phyloP scores from a whole-genome alignment of 2,113 vertebrate genomes.

The Odontesthes bonariensis region DNA sequence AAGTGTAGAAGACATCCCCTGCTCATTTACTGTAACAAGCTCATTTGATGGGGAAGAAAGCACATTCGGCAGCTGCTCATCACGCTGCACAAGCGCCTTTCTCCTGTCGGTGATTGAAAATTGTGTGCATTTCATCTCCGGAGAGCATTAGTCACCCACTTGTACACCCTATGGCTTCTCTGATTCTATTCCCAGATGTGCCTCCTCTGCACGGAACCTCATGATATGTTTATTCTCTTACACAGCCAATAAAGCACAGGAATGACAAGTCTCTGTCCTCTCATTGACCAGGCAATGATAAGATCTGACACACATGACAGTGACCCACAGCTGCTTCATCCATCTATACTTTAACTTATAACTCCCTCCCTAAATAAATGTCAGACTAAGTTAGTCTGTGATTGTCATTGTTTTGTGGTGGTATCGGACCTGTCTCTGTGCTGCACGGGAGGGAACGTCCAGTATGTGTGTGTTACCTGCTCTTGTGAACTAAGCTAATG shows the following conservation, averaged over 20 bases:
- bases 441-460: constrained; percentile 55
- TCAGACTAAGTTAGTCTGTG: constrained; percentile 21
- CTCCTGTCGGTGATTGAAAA: constrained; percentile 17
- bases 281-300: not conserved
- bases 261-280: not conserved
- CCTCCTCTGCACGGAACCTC: not conserved
- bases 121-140: constrained; percentile 7
- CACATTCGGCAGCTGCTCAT: constrained; percentile 26
- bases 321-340: not conserved
- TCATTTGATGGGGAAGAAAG: constrained; percentile 26
- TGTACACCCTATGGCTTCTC: constrained; percentile 15
- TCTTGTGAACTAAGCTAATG: constrained; percentile 24
- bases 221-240: constrained; percentile 3
- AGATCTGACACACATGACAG: not conserved
- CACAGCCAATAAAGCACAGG: not conserved
- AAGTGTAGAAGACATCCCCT: constrained; percentile 23
- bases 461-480: constrained; percentile 45
- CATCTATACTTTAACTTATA: not conserved
- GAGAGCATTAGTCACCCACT: constrained; percentile 32
- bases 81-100: constrained; percentile 24
- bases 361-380: not conserved
- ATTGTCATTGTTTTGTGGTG: constrained; percentile 13
- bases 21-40: constrained; percentile 34
- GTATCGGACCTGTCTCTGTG: constrained; percentile 38
- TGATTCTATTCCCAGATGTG: not conserved